Conservation (phyloP, 2,888 invertebrate genomes). For the Pogonocherus hispidulus region DNA sequence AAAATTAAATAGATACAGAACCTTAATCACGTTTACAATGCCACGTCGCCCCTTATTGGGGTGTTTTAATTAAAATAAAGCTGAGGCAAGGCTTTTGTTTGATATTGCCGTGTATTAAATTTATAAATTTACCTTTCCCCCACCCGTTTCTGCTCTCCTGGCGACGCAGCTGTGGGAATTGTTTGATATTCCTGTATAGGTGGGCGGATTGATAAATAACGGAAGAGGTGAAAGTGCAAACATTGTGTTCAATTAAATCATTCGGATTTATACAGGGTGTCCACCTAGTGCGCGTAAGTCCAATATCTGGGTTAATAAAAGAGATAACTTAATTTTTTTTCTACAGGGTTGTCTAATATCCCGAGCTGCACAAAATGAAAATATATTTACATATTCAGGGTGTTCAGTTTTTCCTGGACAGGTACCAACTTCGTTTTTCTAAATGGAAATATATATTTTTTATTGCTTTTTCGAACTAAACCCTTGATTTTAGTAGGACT, state of each 20-base stretch:
- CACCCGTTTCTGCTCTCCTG: neutral
- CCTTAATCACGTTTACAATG: neutral
- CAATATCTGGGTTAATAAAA: too few relatives aligned
- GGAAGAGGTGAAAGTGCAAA: neutral
- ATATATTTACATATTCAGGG: too few relatives aligned
- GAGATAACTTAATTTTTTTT: too few relatives aligned
- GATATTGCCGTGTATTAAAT: neutral
- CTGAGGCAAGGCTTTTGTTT: conserved; percentile 6
- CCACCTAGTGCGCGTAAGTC: too few relatives aligned
- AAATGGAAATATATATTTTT: too few relatives aligned
- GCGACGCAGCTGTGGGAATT: neutral
- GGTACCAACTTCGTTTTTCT: too few relatives aligned
- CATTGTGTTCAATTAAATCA: neutral
- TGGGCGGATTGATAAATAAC: neutral
- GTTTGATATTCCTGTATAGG: neutral
- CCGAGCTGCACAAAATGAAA: too few relatives aligned
- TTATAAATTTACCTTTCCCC: neutral
- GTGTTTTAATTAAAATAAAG: conserved; percentile 14
- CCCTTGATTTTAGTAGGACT: too few relatives aligned
- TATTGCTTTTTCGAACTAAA: too few relatives aligned
- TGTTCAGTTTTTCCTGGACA: too few relatives aligned
- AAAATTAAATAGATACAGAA: neutral
- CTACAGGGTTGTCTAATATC: too few relatives aligned
- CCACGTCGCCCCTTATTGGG: conserved; percentile 1
- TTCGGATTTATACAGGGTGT: too few relatives aligned